These are phyloP conservation scores for Polypedilum pembai DNA, from an alignment of 1,140 invertebrate species.

Conservation along the genomic window DNA sequence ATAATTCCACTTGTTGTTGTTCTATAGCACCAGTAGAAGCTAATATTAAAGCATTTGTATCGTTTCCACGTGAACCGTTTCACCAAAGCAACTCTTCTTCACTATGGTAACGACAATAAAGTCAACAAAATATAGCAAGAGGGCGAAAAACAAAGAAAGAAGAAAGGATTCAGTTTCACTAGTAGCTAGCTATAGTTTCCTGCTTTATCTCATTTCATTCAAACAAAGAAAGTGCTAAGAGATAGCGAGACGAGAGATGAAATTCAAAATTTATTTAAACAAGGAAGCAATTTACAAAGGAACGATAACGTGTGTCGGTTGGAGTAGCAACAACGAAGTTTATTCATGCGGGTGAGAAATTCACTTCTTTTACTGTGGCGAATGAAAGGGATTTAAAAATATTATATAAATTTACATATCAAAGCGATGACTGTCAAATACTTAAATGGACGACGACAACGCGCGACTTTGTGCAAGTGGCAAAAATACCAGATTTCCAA, in stretches of 20 bases:
- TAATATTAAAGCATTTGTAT: not conserved
- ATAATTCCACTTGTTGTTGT: not conserved
- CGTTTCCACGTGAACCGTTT: not conserved
- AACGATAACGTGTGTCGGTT: conserved; percentile 77
- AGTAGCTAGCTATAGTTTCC: too few relatives aligned
- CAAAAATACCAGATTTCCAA: conserved; percentile 70
- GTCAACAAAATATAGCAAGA: not conserved
- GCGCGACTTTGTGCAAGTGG: conserved; percentile 65
- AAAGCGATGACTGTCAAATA: conserved; percentile 83
- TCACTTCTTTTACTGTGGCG: not conserved
- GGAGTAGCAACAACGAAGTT: conserved; percentile 87
- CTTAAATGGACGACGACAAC: conserved; percentile 79
- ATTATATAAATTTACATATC: conserved; percentile 34
- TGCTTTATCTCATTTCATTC: not conserved
- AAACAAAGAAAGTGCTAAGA: not conserved
- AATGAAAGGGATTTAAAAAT: too few relatives aligned
- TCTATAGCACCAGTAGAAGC: not conserved
- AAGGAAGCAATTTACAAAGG: conserved; percentile 64
- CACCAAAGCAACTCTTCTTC: not conserved
- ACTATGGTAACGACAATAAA: not conserved
- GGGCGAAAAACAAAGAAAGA: too few relatives aligned
- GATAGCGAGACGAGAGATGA: conserved; percentile 50
- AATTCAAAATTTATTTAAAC: conserved; percentile 68
- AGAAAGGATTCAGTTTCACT: too few relatives aligned
- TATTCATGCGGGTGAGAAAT: conserved; percentile 71